Evolutionary conservation across 1,140 invertebrate species (phyloP), one percentile per base, ranked within the genome.

Genomic region (Reticulitermes speratus): DNA sequence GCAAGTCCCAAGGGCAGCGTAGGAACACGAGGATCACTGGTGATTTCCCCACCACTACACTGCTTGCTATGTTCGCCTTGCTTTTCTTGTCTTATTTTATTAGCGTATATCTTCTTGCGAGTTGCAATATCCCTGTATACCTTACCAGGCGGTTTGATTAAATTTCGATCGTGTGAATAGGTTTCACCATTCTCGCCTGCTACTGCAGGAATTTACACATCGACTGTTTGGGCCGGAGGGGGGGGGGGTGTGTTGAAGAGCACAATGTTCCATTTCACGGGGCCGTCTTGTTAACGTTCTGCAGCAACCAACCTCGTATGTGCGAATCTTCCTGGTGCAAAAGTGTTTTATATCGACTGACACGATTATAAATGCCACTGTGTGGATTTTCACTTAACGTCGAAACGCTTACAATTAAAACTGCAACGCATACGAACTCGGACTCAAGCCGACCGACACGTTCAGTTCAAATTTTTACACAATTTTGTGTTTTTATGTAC

Each of bases 81-180:
- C 65, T 75, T 30, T 75, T 30, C 65, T 75, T 75, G 65, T 75
- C 65, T 75, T 75, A 30, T 75, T 75, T 75, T 75, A 75, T 75
- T 75, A 75, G 65, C n/a, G 65, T 75, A 30, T 75, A 75, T 75
- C 65, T 75, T 30, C 25, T 30, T 30, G 65, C n/a, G 65, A 75
- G 65, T 30, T 14, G 25, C 65, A 75, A 75, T 75, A 75, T 14
- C 65, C 65, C 65, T 25, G 25, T 30, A 75, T 75, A 75, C 65
- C 65, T 75, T 75, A 75, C 65, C 25, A 75, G 65, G n/a, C 65
- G 65, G 7, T 75, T 75, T 75, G 65, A 75, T 75, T 75, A 75
- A 75, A 75, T 75, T 75, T 75, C 65, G 65, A 75, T 75, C 65
- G n/a, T 75, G 65, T 75, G 65, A 75, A 75, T 75, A 75, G 65